Conservation (phyloP, 2,113 vertebrate genomes). For the Nyctibius bracteatus region DNA sequence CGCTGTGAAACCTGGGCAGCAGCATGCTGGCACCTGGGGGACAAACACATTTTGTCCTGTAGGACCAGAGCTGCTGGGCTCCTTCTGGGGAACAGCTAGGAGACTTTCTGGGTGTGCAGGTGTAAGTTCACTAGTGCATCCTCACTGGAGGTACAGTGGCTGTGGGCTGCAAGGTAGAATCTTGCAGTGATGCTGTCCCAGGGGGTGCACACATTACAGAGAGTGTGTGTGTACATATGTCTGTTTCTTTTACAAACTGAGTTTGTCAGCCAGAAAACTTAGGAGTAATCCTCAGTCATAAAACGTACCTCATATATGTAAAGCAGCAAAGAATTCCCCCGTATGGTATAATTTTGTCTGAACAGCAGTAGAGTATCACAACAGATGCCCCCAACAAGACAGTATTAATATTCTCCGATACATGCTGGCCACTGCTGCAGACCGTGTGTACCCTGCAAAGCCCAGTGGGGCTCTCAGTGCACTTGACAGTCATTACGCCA, state of each 20-base stretch:
- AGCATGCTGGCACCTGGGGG: neutral
- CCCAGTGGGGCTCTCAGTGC: slow-evolving; percentile 57
- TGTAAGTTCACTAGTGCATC: neutral
- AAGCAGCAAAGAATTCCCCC: slow-evolving; percentile 35
- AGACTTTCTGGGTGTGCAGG: neutral
- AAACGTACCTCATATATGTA: slow-evolving; percentile 46
- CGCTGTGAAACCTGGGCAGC: neutral
- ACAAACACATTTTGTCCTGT: neutral
- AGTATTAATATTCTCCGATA: slow-evolving; percentile 41
- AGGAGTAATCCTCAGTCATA: slow-evolving; percentile 7
- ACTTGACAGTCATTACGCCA: slow-evolving; percentile 64
- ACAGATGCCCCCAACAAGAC: slow-evolving; percentile 35
- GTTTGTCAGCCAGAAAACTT: neutral
- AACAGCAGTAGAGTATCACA: slow-evolving; percentile 26
- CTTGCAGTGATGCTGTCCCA: neutral
- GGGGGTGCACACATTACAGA: neutral
- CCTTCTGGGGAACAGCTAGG: neutral
- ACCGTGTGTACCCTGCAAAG: slow-evolving; percentile 34
- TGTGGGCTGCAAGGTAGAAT: neutral
- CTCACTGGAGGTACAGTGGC: fast-evolving
- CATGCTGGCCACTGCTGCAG: neutral
- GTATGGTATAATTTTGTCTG: slow-evolving; percentile 50
- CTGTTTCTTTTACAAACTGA: neutral
- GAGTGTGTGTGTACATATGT: neutral
- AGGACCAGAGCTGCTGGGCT: neutral